Percentiles rank a stretch among this genome's conserved stretches.
Evolutionary conservation across 2,113 vertebrate species (phyloP).

Genomic region (Ophthalmotilapia sp.): DNA sequence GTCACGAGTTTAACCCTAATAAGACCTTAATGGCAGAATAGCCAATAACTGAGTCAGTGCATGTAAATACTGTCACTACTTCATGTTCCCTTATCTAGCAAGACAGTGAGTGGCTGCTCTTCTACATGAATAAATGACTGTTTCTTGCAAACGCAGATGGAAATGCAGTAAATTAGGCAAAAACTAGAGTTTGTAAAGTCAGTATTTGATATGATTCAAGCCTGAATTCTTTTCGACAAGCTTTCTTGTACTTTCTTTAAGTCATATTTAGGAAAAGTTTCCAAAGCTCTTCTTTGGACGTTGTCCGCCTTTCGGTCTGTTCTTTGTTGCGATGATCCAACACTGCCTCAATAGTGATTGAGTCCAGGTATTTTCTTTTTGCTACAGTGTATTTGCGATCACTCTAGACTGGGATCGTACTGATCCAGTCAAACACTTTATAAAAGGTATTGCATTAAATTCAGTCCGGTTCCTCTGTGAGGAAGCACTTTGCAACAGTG

Average conservation of each 20-base stretch:
- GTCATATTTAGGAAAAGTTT: neutral
- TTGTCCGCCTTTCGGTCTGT: neutral
- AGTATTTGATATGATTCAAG: neutral
- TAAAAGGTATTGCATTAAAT: neutral
- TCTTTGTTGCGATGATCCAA: neutral
- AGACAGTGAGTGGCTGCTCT: too few species aligned
- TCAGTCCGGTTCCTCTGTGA: neutral
- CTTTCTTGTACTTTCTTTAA: neutral
- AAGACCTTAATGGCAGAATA: neutral
- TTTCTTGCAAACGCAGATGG: neutral
- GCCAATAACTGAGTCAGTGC: neutral
- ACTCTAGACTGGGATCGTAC: neutral
- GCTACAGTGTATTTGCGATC: fast-evolving
- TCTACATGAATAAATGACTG: neutral
- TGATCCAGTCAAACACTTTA: neutral
- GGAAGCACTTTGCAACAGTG: neutral
- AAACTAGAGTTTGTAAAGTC: neutral
- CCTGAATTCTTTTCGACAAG: fast-evolving
- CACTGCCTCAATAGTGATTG: neutral
- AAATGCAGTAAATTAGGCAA: neutral
- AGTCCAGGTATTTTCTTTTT: neutral
- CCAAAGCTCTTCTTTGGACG: neutral
- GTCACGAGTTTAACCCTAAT: neutral
- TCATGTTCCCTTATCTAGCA: neutral
- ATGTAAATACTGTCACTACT: neutral